These are phyloP conservation scores for Bos indicus DNA, from an alignment of 2,113 vertebrate genomes.

Conservation along the genomic window DNA sequence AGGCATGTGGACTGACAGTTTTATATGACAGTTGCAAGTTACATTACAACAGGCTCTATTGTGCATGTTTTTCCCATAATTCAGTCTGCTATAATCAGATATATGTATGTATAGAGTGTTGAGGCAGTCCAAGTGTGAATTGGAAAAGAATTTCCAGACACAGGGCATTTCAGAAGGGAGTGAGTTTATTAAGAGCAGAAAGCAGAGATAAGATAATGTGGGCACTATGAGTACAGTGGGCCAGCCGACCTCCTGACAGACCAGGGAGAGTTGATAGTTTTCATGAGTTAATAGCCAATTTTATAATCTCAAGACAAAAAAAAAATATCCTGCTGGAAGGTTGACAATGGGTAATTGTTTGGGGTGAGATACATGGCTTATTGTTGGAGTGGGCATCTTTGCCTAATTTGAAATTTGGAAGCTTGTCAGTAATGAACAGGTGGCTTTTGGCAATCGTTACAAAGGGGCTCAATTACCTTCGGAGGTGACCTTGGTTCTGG, in stretches of 20 bases:
- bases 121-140: background rate
- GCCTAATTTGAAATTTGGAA: background rate
- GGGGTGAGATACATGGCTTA: background rate
- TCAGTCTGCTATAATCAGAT: background rate
- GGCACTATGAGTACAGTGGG: background rate
- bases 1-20: background rate
- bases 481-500: background rate
- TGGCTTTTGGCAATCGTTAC: background rate
- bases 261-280: background rate
- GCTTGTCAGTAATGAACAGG: background rate
- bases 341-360: background rate
- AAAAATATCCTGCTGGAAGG: background rate
- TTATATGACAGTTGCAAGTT: background rate
- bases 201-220: background rate
- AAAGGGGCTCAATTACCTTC: background rate
- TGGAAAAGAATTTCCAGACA: background rate
- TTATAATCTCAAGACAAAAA: background rate
- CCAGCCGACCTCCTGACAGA: fast-evolving
- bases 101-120: background rate
- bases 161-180: background rate
- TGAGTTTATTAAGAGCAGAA: background rate
- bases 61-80: background rate
- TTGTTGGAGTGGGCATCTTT: background rate
- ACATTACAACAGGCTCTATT: background rate
- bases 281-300: background rate